Conservation (phyloP, 35 echinoderm and acorn worm genomes). For the Apostichopus californicus region DNA sequence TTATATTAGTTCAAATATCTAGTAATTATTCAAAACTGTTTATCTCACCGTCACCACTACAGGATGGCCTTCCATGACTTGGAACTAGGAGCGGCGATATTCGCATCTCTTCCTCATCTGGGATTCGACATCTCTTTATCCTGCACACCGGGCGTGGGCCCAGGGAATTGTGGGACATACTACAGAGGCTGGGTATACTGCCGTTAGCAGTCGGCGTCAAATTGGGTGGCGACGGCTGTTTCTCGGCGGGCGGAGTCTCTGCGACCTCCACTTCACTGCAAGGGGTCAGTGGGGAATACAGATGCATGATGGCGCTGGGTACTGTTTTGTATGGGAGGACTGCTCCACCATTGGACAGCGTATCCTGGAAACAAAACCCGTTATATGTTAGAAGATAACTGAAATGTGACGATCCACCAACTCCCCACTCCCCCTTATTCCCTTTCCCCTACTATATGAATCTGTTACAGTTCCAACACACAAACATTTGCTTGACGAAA, state of each 20-base stretch:
- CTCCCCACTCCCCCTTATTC: too few relatives aligned
- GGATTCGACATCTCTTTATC: slow-evolving; percentile 46
- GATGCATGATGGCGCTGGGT: slow-evolving; percentile 9
- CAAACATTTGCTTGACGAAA: too few relatives aligned
- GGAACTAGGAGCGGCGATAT: slow-evolving; percentile 1
- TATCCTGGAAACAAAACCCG: slow-evolving; percentile 10
- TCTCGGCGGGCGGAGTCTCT: background rate
- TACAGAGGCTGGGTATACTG: slow-evolving; percentile 46
- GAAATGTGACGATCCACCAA: too few relatives aligned
- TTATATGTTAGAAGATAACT: too few relatives aligned
- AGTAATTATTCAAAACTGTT: too few relatives aligned
- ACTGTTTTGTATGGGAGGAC: slow-evolving; percentile 53
- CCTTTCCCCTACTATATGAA: too few relatives aligned
- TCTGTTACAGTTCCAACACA: too few relatives aligned
- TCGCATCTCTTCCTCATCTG: slow-evolving; percentile 33
- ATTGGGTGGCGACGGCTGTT: background rate
- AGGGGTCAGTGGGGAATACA: slow-evolving; percentile 26
- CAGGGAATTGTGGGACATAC: slow-evolving; percentile 57
- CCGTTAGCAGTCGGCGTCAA: background rate
- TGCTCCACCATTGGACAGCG: slow-evolving; percentile 13
- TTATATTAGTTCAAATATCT: too few relatives aligned
- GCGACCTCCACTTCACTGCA: background rate
- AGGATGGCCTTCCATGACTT: slow-evolving; percentile 13
- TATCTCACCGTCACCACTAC: slow-evolving; percentile 42
- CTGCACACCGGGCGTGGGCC: slow-evolving; percentile 41